Base-by-base conservation (phyloP, 64 coral and sea anemone genomes). In the Montipora efflorescens region DNA sequence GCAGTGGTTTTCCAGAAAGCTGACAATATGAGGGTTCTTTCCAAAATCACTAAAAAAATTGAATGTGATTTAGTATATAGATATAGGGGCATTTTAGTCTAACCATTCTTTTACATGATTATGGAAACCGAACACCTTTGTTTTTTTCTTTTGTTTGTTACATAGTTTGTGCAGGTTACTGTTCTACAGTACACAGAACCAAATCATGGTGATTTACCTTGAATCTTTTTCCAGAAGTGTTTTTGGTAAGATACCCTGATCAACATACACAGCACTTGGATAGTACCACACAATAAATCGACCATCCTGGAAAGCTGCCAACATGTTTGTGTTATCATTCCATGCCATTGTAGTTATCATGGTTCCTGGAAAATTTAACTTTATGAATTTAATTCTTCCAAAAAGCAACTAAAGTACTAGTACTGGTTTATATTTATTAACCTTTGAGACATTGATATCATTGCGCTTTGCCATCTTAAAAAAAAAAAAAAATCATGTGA, bases 21-120 rank as follows among this genome's bases (percentile, higher is more conserved):
- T 99, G 22, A 96, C 50, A 78, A 99, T 96, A 52, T 99, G 92
- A 85, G 98, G 92, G 52, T 94, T 99, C 70, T 99, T 99, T n/a
- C 98, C 98, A 87, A 99, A 99, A 36, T 99, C 98, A 82, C 98
- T 99, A 19, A 15, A 89, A 92, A 59, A 64, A 64, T 4, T 12
- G 53, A 57, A 57, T 57, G 11, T 57, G 11, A 57, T 57, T 57
- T 36, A 36, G 36, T 57, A 28, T 28, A 28, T 28, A 1, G 28
- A 28, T 28, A 28, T 28, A 28, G 28, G 28, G 28, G 28, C 28
- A 28, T 28, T 28, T 28, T 28, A 28, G 28, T 28, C 28, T 28
- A 57, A 57, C 0, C 6, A 57, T 57, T 57, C 7, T 47, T 7
- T 8, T 22, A 19, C 70, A 87, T 7, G 44, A 55, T 59, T 59